These are phyloP conservation scores for Stegodyphus dumicola DNA, from an alignment of 1,140 invertebrate genomes.

Conservation along the genomic window DNA sequence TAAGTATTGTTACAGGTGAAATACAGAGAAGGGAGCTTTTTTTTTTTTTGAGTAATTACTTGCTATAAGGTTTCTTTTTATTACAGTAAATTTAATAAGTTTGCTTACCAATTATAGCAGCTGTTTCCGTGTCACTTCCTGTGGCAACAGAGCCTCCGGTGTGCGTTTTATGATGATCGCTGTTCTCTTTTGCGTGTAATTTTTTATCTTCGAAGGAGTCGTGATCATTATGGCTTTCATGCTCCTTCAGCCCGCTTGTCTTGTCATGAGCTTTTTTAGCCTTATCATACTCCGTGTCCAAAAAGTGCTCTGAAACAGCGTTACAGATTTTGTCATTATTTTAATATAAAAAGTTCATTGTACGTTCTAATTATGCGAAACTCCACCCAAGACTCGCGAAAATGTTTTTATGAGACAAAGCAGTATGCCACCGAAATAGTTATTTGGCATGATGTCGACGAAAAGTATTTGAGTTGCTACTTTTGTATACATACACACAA, in stretches of 20 bases:
- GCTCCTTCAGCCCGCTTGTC: constrained; percentile 37
- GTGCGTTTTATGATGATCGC: constrained; percentile 16
- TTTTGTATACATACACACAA: no score
- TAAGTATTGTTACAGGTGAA: no score
- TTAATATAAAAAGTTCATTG: neutral
- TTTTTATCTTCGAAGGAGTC: constrained; percentile 34
- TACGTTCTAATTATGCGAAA: neutral
- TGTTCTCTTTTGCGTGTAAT: constrained; percentile 26
- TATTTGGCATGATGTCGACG: no score
- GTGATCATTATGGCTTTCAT: constrained; percentile 44
- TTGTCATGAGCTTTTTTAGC: constrained; percentile 53
- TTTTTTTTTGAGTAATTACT: no score
- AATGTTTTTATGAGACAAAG: no score
- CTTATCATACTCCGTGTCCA: constrained; percentile 62
- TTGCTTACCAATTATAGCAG: neutral
- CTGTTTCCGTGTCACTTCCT: neutral
- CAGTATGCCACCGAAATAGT: no score
- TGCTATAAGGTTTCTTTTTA: no score
- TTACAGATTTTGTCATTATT: neutral
- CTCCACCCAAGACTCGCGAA: no score
- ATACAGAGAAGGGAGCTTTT: no score
- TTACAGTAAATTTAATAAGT: no score
- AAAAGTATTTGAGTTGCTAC: no score
- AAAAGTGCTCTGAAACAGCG: constrained; percentile 54
- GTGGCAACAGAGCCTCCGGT: constrained; percentile 5